A percentile compares a stretch with the other conserved stretches of the same genome.
These are phyloP conservation scores for Serrognathus titanus DNA, from an alignment of 2,888 invertebrate species.

Conservation along the genomic window DNA sequence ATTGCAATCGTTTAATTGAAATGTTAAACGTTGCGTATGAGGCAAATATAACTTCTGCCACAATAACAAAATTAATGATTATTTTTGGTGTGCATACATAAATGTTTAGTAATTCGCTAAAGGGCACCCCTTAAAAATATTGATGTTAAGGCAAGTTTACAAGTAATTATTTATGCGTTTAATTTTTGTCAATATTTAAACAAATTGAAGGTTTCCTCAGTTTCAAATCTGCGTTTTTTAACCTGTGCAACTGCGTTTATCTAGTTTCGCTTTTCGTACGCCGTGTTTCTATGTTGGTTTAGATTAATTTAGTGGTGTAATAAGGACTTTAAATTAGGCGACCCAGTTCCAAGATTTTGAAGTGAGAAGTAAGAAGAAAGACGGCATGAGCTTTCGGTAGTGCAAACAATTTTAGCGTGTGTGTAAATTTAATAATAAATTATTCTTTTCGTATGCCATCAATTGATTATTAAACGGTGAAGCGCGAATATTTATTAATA, in stretches of 20 bases:
- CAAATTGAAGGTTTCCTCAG: no score
- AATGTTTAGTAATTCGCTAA: neutral
- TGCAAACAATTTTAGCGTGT: conserved; percentile 17
- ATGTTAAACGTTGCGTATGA: neutral
- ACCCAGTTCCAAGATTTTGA: conserved; percentile 20
- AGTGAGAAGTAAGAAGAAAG: conserved; percentile 19
- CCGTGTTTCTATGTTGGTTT: no score
- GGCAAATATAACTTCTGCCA: neutral
- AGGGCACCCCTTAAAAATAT: conserved; percentile 16
- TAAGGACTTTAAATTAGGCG: conserved; percentile 13
- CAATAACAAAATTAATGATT: neutral
- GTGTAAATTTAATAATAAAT: conserved; percentile 12
- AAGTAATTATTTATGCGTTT: conserved; percentile 17
- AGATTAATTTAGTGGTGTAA: conserved; percentile 12
- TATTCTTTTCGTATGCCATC: conserved; percentile 11
- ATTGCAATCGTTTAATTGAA: neutral
- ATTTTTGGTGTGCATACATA: neutral
- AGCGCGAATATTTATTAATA: conserved; percentile 1
- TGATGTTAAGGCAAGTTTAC: conserved; percentile 21
- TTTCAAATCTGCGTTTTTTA: no score
- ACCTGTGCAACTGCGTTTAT: no score
- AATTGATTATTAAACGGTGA: conserved; percentile 5
- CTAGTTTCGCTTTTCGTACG: no score
- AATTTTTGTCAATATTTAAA: neutral
- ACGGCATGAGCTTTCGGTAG: conserved; percentile 20